Conservation (phyloP, 2,888 invertebrate genomes). For the Parapristionchus giblindavisi region DNA sequence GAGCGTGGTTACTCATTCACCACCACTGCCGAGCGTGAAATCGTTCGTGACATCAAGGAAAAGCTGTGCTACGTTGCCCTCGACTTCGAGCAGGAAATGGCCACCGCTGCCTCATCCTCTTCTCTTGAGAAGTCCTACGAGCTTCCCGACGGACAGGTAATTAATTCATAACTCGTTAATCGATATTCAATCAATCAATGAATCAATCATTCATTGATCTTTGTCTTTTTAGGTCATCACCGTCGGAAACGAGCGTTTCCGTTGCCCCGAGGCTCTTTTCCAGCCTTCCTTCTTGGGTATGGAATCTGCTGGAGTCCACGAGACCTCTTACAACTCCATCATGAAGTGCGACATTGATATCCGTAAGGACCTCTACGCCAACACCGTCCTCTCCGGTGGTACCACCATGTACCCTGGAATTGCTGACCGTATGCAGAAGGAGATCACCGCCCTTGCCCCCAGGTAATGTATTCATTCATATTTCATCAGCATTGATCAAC, state of each 20-base stretch:
- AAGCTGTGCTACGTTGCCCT: slow-evolving; percentile 99
- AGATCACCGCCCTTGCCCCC: slow-evolving; percentile 72
- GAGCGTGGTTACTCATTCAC: slow-evolving; percentile 71
- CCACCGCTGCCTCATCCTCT: slow-evolving; percentile 87
- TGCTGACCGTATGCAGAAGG: slow-evolving; percentile 96
- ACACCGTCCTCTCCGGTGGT: slow-evolving; percentile 70
- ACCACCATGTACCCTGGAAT: slow-evolving; percentile 94
- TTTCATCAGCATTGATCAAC: too few relatives aligned
- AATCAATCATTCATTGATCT: too few relatives aligned
- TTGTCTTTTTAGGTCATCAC: slow-evolving; percentile 74
- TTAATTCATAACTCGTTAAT: too few relatives aligned
- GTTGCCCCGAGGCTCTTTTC: slow-evolving; percentile 88
- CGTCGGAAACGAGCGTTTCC: slow-evolving; percentile 79
- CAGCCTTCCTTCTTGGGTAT: slow-evolving; percentile 85
- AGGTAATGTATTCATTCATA: slow-evolving; percentile 41
- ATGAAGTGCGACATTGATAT: slow-evolving; percentile 94
- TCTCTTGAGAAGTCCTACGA: slow-evolving; percentile 90
- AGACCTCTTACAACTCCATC: slow-evolving; percentile 82
- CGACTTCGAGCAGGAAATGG: slow-evolving; percentile 95
- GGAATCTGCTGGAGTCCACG: slow-evolving; percentile 65
- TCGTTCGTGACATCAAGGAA: slow-evolving; percentile 89
- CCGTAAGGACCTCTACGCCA: slow-evolving; percentile 74
- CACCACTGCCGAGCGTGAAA: slow-evolving; percentile 78
- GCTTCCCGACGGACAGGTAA: slow-evolving; percentile 85
- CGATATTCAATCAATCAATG: too few relatives aligned